Percentiles rank a stretch among this genome's conserved stretches.
Evolutionary conservation across 2,113 vertebrate genomes (phyloP).

Genomic region (Otis tarda): DNA sequence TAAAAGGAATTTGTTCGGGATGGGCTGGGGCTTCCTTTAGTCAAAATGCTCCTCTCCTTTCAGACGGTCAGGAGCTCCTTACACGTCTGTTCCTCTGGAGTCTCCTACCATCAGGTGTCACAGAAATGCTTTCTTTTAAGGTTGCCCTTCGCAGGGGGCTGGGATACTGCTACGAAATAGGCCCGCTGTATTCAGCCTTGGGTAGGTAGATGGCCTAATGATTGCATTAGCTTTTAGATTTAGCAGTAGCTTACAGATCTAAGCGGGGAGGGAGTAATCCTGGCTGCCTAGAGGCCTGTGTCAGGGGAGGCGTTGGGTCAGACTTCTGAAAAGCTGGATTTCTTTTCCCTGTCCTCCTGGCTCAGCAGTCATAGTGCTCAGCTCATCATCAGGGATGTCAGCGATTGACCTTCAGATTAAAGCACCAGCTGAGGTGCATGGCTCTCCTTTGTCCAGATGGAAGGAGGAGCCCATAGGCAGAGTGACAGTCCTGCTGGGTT

Average conservation of each 20-base stretch:
- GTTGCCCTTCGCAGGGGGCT: not conserved
- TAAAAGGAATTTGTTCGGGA: fast-evolving
- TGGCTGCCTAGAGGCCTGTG: not conserved
- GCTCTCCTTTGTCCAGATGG: not conserved
- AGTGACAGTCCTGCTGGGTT: not conserved
- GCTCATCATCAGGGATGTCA: not conserved
- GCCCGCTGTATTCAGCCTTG: not conserved
- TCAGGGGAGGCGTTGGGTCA: not conserved
- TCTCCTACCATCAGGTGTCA: not conserved
- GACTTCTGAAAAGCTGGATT: not conserved
- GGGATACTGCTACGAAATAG: not conserved
- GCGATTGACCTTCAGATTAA: not conserved
- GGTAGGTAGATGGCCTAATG: not conserved
- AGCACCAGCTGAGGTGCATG: not conserved
- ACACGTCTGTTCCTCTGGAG: not conserved
- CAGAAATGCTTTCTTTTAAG: not conserved
- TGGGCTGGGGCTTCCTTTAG: not conserved
- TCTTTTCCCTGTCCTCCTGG: not conserved
- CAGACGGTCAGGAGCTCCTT: not conserved
- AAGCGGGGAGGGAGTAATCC: not conserved
- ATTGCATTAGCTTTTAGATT: not conserved
- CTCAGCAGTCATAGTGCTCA: not conserved
- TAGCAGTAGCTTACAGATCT: not conserved
- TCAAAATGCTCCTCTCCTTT: not conserved
- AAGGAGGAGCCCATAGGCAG: not conserved